Conservation (phyloP, 2,113 vertebrate genomes). For the Raja brachyura region DNA sequence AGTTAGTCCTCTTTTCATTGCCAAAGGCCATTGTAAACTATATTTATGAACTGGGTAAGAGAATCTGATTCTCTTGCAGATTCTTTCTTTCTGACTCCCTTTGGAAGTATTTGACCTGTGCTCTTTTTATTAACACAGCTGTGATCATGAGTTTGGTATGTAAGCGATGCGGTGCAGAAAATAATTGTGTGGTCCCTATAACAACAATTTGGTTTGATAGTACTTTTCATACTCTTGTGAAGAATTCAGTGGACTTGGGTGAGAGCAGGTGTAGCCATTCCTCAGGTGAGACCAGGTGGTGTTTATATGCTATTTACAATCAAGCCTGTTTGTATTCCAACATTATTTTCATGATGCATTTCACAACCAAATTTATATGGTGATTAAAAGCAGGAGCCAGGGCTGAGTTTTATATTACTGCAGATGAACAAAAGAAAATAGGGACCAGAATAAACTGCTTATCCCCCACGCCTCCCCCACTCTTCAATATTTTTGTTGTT, state of each 20-base stretch:
- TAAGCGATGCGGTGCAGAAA: not conserved
- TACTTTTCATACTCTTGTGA: not conserved
- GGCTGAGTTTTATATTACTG: not conserved
- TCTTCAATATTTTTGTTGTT: too few species aligned
- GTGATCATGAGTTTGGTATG: not conserved
- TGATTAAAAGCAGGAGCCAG: not conserved
- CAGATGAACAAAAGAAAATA: too few species aligned
- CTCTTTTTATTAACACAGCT: not conserved
- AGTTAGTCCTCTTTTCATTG: not conserved
- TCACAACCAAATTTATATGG: not conserved
- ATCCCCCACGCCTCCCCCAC: too few species aligned
- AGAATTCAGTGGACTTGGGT: not conserved
- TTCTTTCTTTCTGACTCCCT: conserved; percentile 1
- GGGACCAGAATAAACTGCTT: too few species aligned
- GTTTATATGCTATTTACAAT: not conserved
- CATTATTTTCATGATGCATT: not conserved
- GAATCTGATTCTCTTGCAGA: not conserved
- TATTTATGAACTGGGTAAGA: not conserved
- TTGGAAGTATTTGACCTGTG: not conserved
- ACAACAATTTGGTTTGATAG: conserved; percentile 1
- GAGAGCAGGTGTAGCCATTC: not conserved
- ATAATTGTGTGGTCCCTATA: not conserved
- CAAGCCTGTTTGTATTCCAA: not conserved
- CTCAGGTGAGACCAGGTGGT: not conserved
- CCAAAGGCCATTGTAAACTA: not conserved